These are phyloP conservation scores for Gadus macrocephalus DNA, from an alignment of 2,113 vertebrate genomes.

Conservation along the genomic window DNA sequence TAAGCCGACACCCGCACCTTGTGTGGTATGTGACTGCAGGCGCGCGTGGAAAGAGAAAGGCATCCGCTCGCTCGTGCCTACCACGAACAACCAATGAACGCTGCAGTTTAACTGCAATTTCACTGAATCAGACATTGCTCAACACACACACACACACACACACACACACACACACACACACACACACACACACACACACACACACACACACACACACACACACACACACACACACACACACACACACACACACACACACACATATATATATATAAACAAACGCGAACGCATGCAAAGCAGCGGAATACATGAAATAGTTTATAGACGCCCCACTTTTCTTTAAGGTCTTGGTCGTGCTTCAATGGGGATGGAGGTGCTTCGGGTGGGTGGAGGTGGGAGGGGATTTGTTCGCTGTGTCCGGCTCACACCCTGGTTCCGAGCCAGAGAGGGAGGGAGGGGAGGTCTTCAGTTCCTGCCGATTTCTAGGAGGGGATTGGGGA, in stretches of 20 bases:
- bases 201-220: too few relatives aligned
- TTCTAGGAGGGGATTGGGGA: constrained; percentile 64
- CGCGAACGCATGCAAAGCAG: too few relatives aligned
- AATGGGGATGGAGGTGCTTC: constrained; percentile 37
- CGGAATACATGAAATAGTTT: too few relatives aligned
- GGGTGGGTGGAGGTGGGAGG: constrained; percentile 41
- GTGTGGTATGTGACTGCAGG: constrained; percentile 92
- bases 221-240: too few relatives aligned
- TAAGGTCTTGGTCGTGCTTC: background rate
- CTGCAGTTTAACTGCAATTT: background rate
- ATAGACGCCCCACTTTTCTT: too few relatives aligned
- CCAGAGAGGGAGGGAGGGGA: constrained; percentile 70
- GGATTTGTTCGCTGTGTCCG: constrained; percentile 62
- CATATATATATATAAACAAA: too few relatives aligned
- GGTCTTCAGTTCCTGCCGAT: constrained; percentile 54
- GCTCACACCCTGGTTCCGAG: constrained; percentile 69
- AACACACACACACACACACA: too few relatives aligned
- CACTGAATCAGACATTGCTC: too few relatives aligned
- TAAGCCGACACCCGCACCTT: constrained; percentile 90
- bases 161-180: too few relatives aligned
- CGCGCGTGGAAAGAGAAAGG: constrained; percentile 89
- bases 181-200: too few relatives aligned
- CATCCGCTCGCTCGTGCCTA: constrained; percentile 61
- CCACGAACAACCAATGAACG: background rate
- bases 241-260: too few relatives aligned